Percentiles rank a stretch among this genome's conserved stretches.
phyloP scores from a whole-genome alignment of 30 jellyfish, hydroid and myxozoan genomes.

The Calvadosia cruxmelitensis region DNA sequence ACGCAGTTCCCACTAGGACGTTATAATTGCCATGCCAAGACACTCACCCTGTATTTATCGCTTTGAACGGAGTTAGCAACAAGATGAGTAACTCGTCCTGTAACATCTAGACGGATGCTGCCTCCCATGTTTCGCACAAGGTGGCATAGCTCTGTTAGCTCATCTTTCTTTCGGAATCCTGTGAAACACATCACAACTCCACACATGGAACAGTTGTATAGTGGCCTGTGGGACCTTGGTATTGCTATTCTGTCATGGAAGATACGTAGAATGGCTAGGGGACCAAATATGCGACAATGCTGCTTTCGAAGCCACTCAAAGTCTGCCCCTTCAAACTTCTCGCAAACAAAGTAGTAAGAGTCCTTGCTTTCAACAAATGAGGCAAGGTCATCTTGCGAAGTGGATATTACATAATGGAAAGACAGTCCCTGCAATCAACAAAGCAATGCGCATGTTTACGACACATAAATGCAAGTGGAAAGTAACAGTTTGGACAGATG shows the following conservation, averaged over 20 bases:
- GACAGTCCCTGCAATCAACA: neutral
- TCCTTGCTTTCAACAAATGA: slow-evolving; percentile 31
- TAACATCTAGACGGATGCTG: slow-evolving; percentile 88
- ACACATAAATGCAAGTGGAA: too few species aligned
- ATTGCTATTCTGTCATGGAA: slow-evolving; percentile 27
- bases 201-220: slow-evolving; percentile 68
- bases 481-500: too few species aligned
- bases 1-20: too few species aligned
- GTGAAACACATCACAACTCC: slow-evolving; percentile 97
- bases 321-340: slow-evolving; percentile 44
- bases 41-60: neutral
- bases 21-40: too few species aligned
- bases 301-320: slow-evolving; percentile 46
- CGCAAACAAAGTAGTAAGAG: slow-evolving; percentile 65
- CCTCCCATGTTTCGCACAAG: slow-evolving; percentile 97
- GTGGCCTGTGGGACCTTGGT: slow-evolving; percentile 72
- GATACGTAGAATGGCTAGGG: slow-evolving; percentile 59
- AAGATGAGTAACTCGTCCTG: slow-evolving; percentile 86
- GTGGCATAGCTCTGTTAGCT: slow-evolving; percentile 69
- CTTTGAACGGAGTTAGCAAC: slow-evolving; percentile 90
- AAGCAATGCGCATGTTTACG: too few species aligned
- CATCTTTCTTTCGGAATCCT: slow-evolving; percentile 86
- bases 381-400: slow-evolving; percentile 47
- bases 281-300: slow-evolving; percentile 80
- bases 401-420: neutral